Base-by-base conservation (phyloP, 2,888 invertebrate genomes). In the Volucella inflata region DNA sequence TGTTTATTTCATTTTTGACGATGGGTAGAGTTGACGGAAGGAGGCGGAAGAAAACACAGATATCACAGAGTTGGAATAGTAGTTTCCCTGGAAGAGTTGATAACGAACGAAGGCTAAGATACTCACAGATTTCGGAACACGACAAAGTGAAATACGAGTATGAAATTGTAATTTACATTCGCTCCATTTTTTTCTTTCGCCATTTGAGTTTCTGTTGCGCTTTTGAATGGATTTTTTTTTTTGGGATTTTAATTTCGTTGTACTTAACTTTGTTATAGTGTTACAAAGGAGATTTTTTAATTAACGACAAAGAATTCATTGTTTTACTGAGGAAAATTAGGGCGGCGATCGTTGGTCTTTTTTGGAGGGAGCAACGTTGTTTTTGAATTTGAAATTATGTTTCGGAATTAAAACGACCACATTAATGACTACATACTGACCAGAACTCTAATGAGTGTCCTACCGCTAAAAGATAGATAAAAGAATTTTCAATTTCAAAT, bases 141-240 rank as follows among this genome's bases (percentile, higher is more conserved):
- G 84, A 81, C 85, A 85, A 77, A 85, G 81, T 81, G 81, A 77
- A 85, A 85, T 76, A 30, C 30, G 30, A 30, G 30, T 30, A 85
- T 85, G 85, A 85, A 87, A 87, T 81, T 87, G 85, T 87, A 87
- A 87, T 87, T 87, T 87, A 81, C 85, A 87, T 87, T 78, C 62
- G 68, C 57, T 80, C 72, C 51, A 70, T 51, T 74, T 44, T 70
- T 72, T 38, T 12, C 68, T 64, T 64, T 50, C 51, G 17, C 62
- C 30, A 50, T 77, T 40, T 65, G 42, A 21, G n/a, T 17, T 16
- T 17, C n/a, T 72, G 16, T 44, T 62, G 14, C 53, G 59, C 38
- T 48, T 70, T 53, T 72, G 64, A 60, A 67, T 77, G 65, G 30
- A 30, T 46, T 59, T 79, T 40, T 51, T 75, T 81, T 67, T 81